Conservation (phyloP, 2,888 invertebrate genomes). For the Julus scandinavius region DNA sequence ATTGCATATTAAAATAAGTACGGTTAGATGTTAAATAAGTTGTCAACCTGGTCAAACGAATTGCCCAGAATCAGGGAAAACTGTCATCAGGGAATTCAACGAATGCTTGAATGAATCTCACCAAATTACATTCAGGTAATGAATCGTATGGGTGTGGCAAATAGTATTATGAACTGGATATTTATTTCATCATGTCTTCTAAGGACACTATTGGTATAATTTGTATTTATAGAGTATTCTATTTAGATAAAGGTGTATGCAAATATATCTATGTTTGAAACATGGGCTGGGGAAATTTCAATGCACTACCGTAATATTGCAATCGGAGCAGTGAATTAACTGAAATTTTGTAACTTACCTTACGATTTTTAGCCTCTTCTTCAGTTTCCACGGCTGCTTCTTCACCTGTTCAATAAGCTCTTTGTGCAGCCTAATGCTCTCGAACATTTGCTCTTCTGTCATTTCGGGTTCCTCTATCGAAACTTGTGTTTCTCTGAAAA, state of each 20-base stretch:
- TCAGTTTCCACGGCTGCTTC: constrained; percentile 65
- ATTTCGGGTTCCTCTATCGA: constrained; percentile 57
- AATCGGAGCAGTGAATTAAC: no score
- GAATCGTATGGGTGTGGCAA: no score
- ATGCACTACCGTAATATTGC: neutral
- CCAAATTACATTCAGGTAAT: no score
- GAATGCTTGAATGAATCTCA: neutral
- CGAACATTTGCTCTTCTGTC: constrained; percentile 83
- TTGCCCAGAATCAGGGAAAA: constrained; percentile 22
- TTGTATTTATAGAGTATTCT: no score
- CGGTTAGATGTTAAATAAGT: no score
- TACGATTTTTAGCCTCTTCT: constrained; percentile 59
- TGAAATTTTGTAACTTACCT: constrained; percentile 52
- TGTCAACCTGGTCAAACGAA: neutral
- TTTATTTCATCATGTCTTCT: no score
- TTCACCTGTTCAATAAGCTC: constrained; percentile 89
- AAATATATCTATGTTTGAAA: no score
- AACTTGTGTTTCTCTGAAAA: constrained; percentile 57
- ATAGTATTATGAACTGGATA: no score
- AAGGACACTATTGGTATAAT: no score
- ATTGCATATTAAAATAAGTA: neutral
- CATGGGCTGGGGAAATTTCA: neutral
- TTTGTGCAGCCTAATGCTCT: constrained; percentile 89
- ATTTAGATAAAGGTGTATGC: no score
- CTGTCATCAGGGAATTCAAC: neutral